Conservation (phyloP, 2,113 vertebrate genomes). For the Antigone vipio region DNA sequence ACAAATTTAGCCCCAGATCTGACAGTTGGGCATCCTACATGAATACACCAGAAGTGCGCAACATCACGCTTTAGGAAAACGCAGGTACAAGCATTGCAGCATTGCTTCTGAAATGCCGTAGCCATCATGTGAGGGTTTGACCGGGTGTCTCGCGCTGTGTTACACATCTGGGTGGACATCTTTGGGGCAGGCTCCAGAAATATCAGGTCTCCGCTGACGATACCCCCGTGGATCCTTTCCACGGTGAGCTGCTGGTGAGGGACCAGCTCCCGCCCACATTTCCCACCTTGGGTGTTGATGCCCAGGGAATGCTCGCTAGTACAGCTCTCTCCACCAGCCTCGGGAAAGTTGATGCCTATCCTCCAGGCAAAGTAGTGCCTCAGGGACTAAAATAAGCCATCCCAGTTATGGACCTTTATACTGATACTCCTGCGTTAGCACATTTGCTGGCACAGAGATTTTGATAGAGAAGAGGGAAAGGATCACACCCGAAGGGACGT, state of each 20-base stretch:
- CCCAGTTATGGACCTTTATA: not conserved
- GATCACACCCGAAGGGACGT: not conserved
- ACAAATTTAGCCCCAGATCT: not conserved
- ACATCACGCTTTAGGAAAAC: not conserved
- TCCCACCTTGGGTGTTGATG: not conserved
- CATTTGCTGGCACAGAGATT: not conserved
- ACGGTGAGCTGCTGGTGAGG: not conserved
- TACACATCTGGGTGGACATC: not conserved
- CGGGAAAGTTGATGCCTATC: rapidly evolving
- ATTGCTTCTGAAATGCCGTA: not conserved
- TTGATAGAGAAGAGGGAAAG: not conserved
- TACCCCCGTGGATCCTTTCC: not conserved
- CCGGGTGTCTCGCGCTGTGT: not conserved
- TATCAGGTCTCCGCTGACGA: not conserved
- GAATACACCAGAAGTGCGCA: not conserved
- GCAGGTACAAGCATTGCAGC: not conserved
- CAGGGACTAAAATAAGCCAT: not conserved
- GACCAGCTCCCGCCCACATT: not conserved
- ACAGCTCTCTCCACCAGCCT: not conserved
- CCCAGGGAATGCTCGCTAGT: not conserved
- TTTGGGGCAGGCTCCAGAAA: not conserved
- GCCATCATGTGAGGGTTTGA: rapidly evolving
- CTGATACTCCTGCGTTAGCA: not conserved
- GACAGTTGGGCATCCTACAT: not conserved
- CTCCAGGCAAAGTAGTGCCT: not conserved